Base-by-base conservation (phyloP, 2,797 vertebrate species). In the Acanthiza pusilla region DNA sequence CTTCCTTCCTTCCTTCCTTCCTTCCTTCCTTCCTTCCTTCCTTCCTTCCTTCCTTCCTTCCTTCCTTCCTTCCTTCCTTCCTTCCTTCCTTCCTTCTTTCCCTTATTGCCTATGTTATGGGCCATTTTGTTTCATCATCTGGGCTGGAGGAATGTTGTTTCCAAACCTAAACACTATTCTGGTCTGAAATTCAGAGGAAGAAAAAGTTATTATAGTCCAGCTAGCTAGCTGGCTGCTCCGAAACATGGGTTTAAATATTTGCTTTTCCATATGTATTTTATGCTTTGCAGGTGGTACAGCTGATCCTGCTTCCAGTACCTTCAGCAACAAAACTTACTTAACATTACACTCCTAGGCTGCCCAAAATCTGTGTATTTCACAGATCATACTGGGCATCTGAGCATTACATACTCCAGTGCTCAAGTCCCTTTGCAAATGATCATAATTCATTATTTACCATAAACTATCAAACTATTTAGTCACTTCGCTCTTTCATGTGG, bases 61-160 rank as follows among this genome's bases (percentile, higher is more conserved):
- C 29, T 16, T 10, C 16, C 4, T 7, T 6, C 12, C 4, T 26
- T 16, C 5, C 5, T 6, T 3, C 9, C 5, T 10, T 4, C 13
- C 11, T 14, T 15, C 6, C 43, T 6, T 16, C 12, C 25, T 20
- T 4, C 7, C 27, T n/a, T 36, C 13, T n/a, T 65, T 63, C 11
- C 1, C 13, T 53, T 2, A 32, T 47, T 71, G 8, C 7, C n/a
- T 16, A 0, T 47, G 23, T 65, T 45, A 47, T 21, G 13, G 19
- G 4, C 4, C 9, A 26, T 65, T 90, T 71, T 54, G 0, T 80
- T 80, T 43, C 19, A 26, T 13, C 32, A 10, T 22, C 11, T 71
- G 17, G 4, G 8, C 48, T 45, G 14, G 26, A 38, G 5, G 4
- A 1, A 3, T 55, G 22, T 6, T 48, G 4, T 7, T 38, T 68